Conservation (phyloP, 2,888 invertebrate species). For the Timandra comae region DNA sequence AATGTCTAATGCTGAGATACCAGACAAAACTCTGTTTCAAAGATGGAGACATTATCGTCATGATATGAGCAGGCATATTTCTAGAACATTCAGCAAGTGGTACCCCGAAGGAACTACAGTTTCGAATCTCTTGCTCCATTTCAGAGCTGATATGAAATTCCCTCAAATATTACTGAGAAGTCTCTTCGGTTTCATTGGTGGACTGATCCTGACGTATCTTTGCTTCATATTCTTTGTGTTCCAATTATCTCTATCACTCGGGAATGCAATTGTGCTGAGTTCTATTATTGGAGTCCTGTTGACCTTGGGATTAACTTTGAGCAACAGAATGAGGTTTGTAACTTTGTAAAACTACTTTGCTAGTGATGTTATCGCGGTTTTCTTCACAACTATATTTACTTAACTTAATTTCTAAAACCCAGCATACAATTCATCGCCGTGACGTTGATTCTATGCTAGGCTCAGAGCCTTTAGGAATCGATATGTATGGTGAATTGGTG, state of each 20-base stretch:
- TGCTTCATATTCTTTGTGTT: conserved; percentile 82
- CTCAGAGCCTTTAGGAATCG: too few relatives aligned
- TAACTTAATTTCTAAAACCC: too few relatives aligned
- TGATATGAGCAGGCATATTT: conserved; percentile 49
- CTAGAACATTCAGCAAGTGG: conserved; percentile 44
- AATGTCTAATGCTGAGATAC: conserved; percentile 51
- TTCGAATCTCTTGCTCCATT: conserved; percentile 42
- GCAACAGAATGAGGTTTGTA: conserved; percentile 58
- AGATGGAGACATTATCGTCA: conserved; percentile 65
- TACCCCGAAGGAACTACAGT: conserved; percentile 55
- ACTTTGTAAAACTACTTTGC: conserved; percentile 1
- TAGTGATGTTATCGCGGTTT: too few relatives aligned
- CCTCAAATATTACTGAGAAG: conserved; percentile 80
- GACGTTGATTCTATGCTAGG: too few relatives aligned
- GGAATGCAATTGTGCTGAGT: conserved; percentile 78
- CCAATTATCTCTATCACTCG: conserved; percentile 78
- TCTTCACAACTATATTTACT: too few relatives aligned
- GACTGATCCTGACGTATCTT: conserved; percentile 79
- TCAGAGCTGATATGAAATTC: conserved; percentile 65
- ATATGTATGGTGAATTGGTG: too few relatives aligned
- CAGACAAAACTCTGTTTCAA: conserved; percentile 58
- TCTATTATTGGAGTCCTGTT: conserved; percentile 78
- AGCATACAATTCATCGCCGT: too few relatives aligned
- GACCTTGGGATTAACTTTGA: conserved; percentile 82
- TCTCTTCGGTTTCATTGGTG: conserved; percentile 79